phyloP scores from a whole-genome alignment of 2,113 vertebrate genomes.

The Tragelaphus scriptus region DNA sequence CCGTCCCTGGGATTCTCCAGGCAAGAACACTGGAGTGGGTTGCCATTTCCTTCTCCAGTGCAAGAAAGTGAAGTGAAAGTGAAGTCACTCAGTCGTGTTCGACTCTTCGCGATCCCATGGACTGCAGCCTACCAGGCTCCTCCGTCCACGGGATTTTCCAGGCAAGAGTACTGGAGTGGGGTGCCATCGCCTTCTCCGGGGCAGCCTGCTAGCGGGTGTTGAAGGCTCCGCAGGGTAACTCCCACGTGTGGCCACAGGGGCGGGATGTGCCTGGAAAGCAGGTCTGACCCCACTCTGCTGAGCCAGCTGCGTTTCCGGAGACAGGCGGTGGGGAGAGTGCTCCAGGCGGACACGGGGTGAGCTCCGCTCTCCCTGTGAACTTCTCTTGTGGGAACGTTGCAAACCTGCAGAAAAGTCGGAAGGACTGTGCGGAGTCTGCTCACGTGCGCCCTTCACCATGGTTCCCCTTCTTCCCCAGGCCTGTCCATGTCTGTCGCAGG shows the following conservation, averaged over 20 bases:
- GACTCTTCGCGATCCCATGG: too few relatives aligned
- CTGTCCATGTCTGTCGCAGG: fast-evolving
- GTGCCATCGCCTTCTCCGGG: background rate
- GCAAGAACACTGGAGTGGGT: too few relatives aligned
- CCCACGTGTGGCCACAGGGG: background rate
- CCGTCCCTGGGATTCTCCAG: too few relatives aligned
- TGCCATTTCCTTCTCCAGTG: too few relatives aligned
- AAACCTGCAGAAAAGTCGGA: fast-evolving
- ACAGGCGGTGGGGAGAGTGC: fast-evolving
- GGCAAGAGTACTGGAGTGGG: too few relatives aligned
- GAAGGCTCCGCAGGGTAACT: background rate
- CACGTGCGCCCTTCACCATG: fast-evolving
- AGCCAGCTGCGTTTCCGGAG: background rate
- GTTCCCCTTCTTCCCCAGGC: background rate
- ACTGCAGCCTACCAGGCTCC: too few relatives aligned
- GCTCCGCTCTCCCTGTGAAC: background rate
- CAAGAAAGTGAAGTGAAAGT: too few relatives aligned
- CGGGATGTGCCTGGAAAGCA: background rate
- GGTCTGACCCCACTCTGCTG: background rate
- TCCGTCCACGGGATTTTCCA: too few relatives aligned
- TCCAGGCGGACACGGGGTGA: background rate
- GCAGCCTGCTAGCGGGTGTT: background rate
- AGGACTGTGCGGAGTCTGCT: fast-evolving
- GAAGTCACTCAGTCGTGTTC: too few relatives aligned
- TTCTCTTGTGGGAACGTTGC: fast-evolving